Percentiles rank a stretch among this genome's conserved stretches.
Evolutionary conservation across 2,113 vertebrate genomes (phyloP).

Genomic region (Otis tarda): DNA sequence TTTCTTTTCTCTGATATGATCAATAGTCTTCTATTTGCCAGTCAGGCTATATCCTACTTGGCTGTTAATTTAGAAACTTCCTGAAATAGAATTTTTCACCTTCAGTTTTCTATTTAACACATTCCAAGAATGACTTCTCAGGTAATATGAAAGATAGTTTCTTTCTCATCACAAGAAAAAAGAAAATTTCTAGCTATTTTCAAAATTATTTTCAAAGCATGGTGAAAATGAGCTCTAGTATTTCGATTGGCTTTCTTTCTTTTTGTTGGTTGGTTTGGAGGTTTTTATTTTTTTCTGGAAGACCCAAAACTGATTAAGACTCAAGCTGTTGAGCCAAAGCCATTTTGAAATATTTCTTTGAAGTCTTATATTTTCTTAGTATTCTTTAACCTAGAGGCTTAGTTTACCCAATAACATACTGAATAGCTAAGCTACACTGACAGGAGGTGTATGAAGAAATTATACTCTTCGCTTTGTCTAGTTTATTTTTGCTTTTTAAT

Average conservation of each 20-base stretch:
- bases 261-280: neutral
- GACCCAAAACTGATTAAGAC: neutral
- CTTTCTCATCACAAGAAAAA: neutral
- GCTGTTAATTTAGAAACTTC: slow-evolving; percentile 8
- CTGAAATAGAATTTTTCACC: neutral
- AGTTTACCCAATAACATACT: neutral
- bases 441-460: neutral
- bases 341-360: neutral
- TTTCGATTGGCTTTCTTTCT: neutral
- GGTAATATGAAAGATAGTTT: neutral
- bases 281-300: neutral
- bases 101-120: slow-evolving; percentile 4
- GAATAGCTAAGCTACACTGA: neutral
- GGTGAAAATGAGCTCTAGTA: neutral
- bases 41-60: neutral
- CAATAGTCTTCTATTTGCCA: neutral
- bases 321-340: neutral
- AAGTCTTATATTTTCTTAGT: neutral
- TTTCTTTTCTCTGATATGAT: neutral
- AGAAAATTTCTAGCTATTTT: neutral
- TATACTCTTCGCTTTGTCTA: neutral
- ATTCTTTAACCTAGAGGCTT: neutral
- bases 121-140: neutral
- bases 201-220: neutral
- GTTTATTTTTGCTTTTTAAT: neutral